Percentiles rank a stretch among this genome's conserved stretches.
Conservation (phyloP, 2,797 vertebrate genomes). For the Onychomys leucogaster region DNA sequence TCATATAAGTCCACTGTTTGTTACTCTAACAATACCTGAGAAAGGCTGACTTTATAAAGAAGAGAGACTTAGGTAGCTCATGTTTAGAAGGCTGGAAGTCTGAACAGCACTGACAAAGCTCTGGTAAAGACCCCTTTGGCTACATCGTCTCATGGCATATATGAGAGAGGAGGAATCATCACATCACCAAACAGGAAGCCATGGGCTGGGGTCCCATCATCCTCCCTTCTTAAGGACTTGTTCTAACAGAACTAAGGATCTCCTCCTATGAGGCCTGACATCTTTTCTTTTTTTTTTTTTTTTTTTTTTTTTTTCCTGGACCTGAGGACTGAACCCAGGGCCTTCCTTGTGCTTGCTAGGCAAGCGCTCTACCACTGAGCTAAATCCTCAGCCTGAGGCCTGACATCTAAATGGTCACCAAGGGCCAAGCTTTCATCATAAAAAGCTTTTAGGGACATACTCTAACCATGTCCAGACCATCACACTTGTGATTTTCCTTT, state of each 20-base stretch:
- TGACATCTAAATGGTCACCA: background rate
- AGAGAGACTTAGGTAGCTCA: background rate
- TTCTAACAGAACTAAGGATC: background rate
- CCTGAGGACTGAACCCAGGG: too few species aligned
- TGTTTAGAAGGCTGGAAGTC: background rate
- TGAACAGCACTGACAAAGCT: background rate
- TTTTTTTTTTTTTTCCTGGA: too few species aligned
- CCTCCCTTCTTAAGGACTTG: background rate
- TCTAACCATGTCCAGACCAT: background rate
- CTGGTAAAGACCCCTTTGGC: background rate
- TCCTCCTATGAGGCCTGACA: background rate
- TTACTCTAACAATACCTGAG: background rate
- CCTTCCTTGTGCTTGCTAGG: too few species aligned
- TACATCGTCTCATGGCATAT: background rate
- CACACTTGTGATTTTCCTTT: constrained; percentile 20
- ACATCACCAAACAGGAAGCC: background rate
- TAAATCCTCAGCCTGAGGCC: too few species aligned
- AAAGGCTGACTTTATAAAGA: background rate
- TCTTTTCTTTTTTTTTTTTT: too few species aligned
- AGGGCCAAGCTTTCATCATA: background rate
- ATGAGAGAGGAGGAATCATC: background rate
- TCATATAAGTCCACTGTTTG: background rate
- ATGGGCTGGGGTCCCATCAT: background rate
- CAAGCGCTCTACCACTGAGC: too few species aligned
- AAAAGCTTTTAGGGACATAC: background rate